Base-by-base conservation (phyloP, 2,888 invertebrate genomes). In the Protula sp. region DNA sequence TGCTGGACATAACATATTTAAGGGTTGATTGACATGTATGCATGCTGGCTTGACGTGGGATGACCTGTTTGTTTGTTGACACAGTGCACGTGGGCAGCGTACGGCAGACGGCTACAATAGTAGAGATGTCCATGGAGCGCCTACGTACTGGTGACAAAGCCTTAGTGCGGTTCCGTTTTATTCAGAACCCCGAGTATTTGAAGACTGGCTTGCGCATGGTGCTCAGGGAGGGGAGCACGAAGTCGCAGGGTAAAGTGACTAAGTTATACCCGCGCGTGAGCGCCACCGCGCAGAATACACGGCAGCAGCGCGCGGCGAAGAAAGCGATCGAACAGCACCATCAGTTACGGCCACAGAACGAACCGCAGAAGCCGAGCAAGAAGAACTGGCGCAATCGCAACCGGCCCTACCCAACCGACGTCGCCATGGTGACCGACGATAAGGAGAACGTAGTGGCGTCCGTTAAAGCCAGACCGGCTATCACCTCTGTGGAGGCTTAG, bases 81-180 rank as follows among this genome's bases (percentile, higher is more conserved):
- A n/a, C 51, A 66, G 66, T 66, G 26, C 98, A 99, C 82, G 97
- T 98, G 81, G 98, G 98, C 69, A 94, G 94, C 77, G 94, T 99
- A 73, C 86, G 99, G 47, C 98, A 99, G 84, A 99, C 98, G 51
- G 98, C 98, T 30, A 94, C 94, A 9, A 97, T 99, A 74, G 67
- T 97, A 51, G 87, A 88, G 67, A 99, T 99, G 98, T 93, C 94
- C 0, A 89, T 89, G 76, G 95, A 97, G 73, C 97, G 95, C 78
- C 85, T 99, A 70, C 86, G 99, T 74, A 99, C 99, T 0, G 99
- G 99, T 2, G 99, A 99, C 82, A 98, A 98, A 84, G 98, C 98
- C 50, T 85, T 88, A 53, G 97, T 98, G 3, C 89, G 92, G 70
- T 99, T 99, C 83, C 87, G 94, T 54, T 99, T 99, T 84, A 98